Percentiles rank a stretch among this genome's conserved stretches.
Evolutionary conservation across 2,797 vertebrate genomes (phyloP).

Genomic region (Psittacula echo): DNA sequence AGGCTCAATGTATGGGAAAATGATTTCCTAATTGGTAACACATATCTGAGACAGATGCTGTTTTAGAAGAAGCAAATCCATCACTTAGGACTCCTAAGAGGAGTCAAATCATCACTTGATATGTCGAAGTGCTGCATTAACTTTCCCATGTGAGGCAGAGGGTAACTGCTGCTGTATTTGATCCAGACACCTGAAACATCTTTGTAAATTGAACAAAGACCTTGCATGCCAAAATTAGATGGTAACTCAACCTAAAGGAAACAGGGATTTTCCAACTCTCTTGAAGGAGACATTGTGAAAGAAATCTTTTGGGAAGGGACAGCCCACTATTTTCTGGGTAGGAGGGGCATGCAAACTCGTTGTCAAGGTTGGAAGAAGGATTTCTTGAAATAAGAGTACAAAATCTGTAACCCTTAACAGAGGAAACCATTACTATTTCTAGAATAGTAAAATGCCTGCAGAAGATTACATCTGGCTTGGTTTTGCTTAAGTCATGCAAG

Average conservation of each 20-base stretch:
- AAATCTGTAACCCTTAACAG: neutral
- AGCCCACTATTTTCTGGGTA: neutral
- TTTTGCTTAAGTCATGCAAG: neutral
- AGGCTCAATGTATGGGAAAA: conserved; percentile 6
- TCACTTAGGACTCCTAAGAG: conserved; percentile 43
- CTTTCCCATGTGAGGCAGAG: neutral
- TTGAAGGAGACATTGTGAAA: neutral
- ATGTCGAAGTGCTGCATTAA: conserved; percentile 9
- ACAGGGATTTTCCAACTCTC: neutral
- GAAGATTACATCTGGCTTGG: neutral
- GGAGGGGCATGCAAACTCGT: neutral
- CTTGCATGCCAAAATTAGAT: neutral
- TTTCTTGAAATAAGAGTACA: neutral
- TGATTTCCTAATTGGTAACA: conserved; percentile 36
- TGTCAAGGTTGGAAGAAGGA: neutral
- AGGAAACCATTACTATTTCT: neutral
- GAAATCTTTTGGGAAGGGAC: neutral
- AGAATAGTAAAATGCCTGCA: neutral
- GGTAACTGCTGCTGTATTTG: neutral
- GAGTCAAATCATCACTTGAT: conserved; percentile 41
- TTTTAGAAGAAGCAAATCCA: conserved; percentile 41
- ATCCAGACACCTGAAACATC: neutral
- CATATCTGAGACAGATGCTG: conserved; percentile 50
- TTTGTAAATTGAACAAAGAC: neutral
- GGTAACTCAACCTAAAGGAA: neutral